These are phyloP conservation scores for Aselliscus stoliczkanus DNA, from an alignment of 2,797 vertebrate genomes.

Conservation along the genomic window DNA sequence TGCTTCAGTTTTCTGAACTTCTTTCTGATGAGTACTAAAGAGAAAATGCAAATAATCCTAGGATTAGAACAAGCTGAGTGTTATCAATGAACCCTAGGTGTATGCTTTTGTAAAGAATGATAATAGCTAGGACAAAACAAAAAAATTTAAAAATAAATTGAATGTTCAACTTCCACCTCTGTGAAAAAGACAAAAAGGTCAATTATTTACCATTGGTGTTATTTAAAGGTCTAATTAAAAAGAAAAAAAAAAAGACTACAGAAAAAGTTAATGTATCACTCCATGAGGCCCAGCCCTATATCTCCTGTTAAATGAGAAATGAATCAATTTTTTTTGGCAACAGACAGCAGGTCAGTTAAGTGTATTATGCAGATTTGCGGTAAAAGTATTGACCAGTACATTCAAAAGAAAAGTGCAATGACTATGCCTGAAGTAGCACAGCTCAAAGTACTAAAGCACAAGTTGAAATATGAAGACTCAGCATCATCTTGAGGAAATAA, in stretches of 20 bases:
- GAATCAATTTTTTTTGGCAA: background rate
- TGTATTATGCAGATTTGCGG: background rate
- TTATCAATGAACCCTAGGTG: background rate
- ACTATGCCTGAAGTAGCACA: background rate
- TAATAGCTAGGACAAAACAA: background rate
- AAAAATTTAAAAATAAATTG: background rate
- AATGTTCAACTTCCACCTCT: background rate
- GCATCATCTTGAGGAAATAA: background rate
- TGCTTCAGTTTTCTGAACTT: background rate
- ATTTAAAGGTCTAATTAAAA: background rate
- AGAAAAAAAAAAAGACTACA: background rate
- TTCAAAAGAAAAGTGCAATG: constrained; percentile 12
- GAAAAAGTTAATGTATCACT: background rate
- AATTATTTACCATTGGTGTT: background rate
- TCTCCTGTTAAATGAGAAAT: background rate
- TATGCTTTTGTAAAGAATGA: background rate
- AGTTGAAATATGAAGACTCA: background rate
- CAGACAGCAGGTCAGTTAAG: background rate
- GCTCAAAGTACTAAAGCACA: background rate
- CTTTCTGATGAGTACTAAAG: background rate
- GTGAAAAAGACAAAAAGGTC: background rate
- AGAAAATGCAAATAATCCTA: background rate
- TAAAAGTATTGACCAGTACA: background rate
- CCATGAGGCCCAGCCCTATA: background rate
- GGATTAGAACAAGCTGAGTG: background rate